Percentiles rank a stretch among this genome's conserved stretches.
These are phyloP conservation scores for Ochotona princeps DNA, from an alignment of 2,113 vertebrate species.

Conservation along the genomic window DNA sequence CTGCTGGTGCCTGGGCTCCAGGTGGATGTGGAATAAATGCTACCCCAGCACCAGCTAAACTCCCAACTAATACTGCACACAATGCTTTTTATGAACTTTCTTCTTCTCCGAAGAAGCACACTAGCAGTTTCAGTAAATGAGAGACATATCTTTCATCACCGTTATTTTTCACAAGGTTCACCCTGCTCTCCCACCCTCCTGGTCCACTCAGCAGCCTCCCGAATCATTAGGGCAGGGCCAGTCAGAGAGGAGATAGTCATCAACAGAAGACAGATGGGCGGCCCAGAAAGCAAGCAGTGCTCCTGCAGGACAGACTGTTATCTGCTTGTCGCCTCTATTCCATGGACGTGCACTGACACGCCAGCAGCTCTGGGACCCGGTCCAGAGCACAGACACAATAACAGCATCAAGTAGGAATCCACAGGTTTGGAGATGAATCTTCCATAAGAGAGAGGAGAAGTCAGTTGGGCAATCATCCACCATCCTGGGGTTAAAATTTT, in stretches of 20 bases:
- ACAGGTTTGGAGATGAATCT: constrained; percentile 14
- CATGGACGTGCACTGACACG: constrained; percentile 32
- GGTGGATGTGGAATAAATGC: not conserved
- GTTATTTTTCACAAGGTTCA: not conserved
- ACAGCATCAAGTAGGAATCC: constrained; percentile 27
- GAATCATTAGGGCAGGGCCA: not conserved
- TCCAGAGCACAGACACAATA: constrained; percentile 50
- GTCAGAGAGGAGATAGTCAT: constrained; percentile 21
- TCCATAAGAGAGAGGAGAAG: not conserved
- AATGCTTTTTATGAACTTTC: not conserved
- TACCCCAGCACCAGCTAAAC: not conserved
- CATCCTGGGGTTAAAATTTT: not conserved
- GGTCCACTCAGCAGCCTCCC: not conserved
- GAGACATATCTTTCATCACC: not conserved
- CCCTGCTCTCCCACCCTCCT: not conserved
- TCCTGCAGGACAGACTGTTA: constrained; percentile 40
- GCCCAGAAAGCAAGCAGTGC: not conserved
- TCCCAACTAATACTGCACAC: not conserved
- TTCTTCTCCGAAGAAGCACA: not conserved
- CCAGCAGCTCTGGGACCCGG: not conserved
- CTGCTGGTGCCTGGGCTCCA: not conserved
- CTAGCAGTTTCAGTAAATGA: not conserved
- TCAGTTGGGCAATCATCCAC: not conserved
- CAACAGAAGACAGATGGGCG: constrained; percentile 14
- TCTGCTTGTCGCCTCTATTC: constrained; percentile 44